These are phyloP conservation scores for Phenganax subtilis DNA, from an alignment of 92 coral and sea anemone species.

Conservation along the genomic window DNA sequence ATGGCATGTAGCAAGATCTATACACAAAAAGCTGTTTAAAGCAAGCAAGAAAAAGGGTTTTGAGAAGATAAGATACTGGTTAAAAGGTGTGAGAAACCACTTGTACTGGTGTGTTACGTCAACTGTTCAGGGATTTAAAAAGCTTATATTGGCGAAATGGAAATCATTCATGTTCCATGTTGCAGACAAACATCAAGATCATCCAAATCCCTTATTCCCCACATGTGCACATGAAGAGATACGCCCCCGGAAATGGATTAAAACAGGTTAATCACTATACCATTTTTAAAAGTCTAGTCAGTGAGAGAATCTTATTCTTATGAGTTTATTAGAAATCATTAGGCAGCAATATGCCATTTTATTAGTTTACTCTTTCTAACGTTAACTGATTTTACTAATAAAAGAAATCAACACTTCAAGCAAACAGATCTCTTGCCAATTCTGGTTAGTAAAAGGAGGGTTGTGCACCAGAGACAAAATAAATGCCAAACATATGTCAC, in stretches of 20 bases:
- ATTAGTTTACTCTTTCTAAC: too few relatives aligned
- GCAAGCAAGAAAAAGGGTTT: slow-evolving; percentile 45
- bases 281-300: too few relatives aligned
- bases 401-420: too few relatives aligned
- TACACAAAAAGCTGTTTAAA: slow-evolving; percentile 34
- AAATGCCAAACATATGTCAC: too few relatives aligned
- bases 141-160: slow-evolving; percentile 42
- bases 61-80: slow-evolving; percentile 35
- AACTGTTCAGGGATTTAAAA: slow-evolving; percentile 33
- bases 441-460: too few relatives aligned
- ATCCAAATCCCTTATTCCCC: slow-evolving; percentile 19
- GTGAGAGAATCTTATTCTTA: background rate
- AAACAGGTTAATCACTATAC: background rate
- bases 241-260: slow-evolving; percentile 41
- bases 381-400: too few relatives aligned
- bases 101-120: slow-evolving; percentile 44
- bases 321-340: background rate
- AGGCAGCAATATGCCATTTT: too few relatives aligned
- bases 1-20: slow-evolving; percentile 38
- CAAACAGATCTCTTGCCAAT: too few relatives aligned
- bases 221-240: slow-evolving; percentile 44
- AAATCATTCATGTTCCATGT: slow-evolving; percentile 42
- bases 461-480: too few relatives aligned
- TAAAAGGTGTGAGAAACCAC: slow-evolving; percentile 39
- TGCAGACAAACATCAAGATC: slow-evolving; percentile 30